Conservation (phyloP, 2,113 vertebrate species). For the Ctenomys sociabilis region DNA sequence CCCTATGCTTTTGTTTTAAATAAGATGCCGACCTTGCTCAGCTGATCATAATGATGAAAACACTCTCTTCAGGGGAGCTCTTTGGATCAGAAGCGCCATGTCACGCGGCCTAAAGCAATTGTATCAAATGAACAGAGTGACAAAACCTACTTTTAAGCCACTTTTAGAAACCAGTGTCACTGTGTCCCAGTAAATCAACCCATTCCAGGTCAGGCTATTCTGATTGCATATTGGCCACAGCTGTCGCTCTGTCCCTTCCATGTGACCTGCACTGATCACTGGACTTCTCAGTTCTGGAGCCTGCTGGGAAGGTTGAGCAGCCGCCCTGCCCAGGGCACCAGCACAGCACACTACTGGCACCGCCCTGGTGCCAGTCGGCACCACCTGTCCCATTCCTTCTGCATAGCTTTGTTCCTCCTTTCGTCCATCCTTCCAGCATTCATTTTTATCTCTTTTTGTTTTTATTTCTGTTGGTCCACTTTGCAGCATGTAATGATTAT, state of each 20-base stretch:
- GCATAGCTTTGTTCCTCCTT: neutral
- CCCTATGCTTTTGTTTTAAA: neutral
- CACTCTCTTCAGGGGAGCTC: neutral
- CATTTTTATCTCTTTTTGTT: neutral
- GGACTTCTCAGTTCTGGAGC: neutral
- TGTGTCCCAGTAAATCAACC: neutral
- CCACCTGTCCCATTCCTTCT: neutral
- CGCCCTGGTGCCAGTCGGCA: fast-evolving
- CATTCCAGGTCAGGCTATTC: neutral
- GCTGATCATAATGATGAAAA: neutral
- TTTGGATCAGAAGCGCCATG: neutral
- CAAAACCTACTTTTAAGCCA: too few species aligned
- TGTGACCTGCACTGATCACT: neutral
- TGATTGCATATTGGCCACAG: neutral
- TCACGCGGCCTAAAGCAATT: neutral
- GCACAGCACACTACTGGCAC: neutral
- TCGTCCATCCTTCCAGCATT: neutral
- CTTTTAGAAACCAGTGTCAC: neutral
- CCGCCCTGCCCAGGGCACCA: neutral
- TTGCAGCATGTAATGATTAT: neutral
- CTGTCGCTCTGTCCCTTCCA: neutral
- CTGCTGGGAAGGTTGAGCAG: too few species aligned
- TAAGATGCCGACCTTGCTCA: neutral
- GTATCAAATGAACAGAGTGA: neutral
- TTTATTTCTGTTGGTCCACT: neutral